Percentiles rank a stretch among this genome's conserved stretches.
Conservation (phyloP, 53 echinoderm and acorn worm genomes). For the Holothuria leucospilota region DNA sequence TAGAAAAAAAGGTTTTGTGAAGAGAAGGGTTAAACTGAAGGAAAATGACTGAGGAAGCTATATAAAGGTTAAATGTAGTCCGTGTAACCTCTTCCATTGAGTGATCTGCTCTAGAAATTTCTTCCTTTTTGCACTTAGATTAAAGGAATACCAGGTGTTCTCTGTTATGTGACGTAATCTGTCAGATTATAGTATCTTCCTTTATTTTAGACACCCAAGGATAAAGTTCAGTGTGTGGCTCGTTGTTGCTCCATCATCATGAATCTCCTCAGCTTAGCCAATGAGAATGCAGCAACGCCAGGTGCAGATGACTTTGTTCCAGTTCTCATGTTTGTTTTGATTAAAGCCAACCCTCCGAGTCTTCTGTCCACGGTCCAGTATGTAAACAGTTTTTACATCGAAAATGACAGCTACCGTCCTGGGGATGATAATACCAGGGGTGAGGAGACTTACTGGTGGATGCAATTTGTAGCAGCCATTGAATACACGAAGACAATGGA, state of each 20-base stretch:
- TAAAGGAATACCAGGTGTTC: too few relatives aligned
- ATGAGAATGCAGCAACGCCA: slow-evolving; percentile 75
- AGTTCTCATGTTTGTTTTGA: slow-evolving; percentile 92
- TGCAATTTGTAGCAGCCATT: slow-evolving; percentile 93
- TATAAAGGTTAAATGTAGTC: too few relatives aligned
- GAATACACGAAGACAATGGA: slow-evolving; percentile 94
- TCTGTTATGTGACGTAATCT: too few relatives aligned
- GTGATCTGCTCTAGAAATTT: background rate
- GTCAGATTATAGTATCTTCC: background rate
- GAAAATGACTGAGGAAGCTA: too few relatives aligned
- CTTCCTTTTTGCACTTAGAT: background rate
- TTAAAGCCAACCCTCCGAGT: slow-evolving; percentile 96
- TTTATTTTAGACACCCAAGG: slow-evolving; percentile 89
- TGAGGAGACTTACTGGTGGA: slow-evolving; percentile 98
- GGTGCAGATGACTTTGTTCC: slow-evolving; percentile 95
- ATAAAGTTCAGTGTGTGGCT: slow-evolving; percentile 86
- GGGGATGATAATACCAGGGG: slow-evolving; percentile 67
- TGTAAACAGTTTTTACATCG: slow-evolving; percentile 91
- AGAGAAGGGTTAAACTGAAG: too few relatives aligned
- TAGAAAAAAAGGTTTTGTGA: too few relatives aligned
- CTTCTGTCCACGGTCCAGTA: slow-evolving; percentile 97
- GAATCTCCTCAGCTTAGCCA: slow-evolving; percentile 92
- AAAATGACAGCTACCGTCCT: slow-evolving; percentile 69
- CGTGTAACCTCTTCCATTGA: too few relatives aligned
- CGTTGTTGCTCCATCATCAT: slow-evolving; percentile 95